These are phyloP conservation scores for Augiades crinisus DNA, from an alignment of 2,888 invertebrate species.

Conservation along the genomic window DNA sequence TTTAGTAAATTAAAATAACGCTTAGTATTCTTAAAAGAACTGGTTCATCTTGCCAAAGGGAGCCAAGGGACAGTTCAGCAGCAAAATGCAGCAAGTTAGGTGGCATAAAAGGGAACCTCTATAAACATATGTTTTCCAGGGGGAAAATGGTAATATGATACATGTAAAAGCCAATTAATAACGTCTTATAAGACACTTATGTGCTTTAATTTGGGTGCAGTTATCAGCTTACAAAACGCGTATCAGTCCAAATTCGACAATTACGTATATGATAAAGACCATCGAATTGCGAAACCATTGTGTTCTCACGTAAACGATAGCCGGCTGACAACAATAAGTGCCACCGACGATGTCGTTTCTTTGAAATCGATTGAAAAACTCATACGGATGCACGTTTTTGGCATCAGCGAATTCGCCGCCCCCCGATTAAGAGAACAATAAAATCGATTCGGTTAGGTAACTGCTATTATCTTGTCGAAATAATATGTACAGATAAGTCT, in stretches of 20 bases:
- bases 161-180: no score
- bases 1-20: no score
- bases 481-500: slow-evolving; percentile 25
- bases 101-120: no score
- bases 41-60: no score
- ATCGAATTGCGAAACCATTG: slow-evolving; percentile 68
- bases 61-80: no score
- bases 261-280: slow-evolving; percentile 47
- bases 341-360: slow-evolving; percentile 76
- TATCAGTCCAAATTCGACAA: slow-evolving; percentile 53
- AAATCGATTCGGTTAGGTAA: slow-evolving; percentile 39
- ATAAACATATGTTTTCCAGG: no score
- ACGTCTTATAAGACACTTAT: no score
- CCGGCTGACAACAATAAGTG: slow-evolving; percentile 72
- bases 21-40: no score
- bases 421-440: slow-evolving; percentile 51
- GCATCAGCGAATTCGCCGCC: slow-evolving; percentile 74
- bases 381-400: slow-evolving; percentile 78
- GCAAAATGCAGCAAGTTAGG: no score
- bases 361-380: slow-evolving; percentile 76
- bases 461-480: slow-evolving; percentile 37
- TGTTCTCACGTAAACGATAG: slow-evolving; percentile 77
- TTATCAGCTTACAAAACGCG: slow-evolving; percentile 32
- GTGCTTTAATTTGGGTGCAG: slow-evolving; percentile 1
- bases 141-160: no score